Conservation (phyloP, 2,888 invertebrate genomes). For the Acholoe squamosa region DNA sequence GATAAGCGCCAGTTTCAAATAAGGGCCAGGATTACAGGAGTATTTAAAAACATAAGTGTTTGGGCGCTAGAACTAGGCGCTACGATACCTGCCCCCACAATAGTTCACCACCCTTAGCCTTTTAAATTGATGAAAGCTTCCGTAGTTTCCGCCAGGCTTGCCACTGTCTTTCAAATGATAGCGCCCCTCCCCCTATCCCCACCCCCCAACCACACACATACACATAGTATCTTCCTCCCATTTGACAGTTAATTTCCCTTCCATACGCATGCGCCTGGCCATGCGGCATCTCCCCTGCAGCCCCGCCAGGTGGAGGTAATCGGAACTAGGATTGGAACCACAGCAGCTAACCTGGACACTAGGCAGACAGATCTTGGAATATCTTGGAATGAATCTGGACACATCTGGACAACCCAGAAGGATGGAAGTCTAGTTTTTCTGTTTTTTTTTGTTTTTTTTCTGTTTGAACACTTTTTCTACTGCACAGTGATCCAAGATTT, state of each 20-base stretch:
- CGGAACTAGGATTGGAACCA: not conserved
- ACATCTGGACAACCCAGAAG: not conserved
- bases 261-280: not conserved
- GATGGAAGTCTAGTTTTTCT: too few species aligned
- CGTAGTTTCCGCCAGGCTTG: not conserved
- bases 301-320: not conserved
- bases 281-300: not conserved
- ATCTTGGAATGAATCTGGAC: not conserved
- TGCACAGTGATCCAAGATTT: too few species aligned
- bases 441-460: too few species aligned
- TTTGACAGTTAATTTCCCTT: constrained; percentile 36
- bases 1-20: too few species aligned
- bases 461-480: too few species aligned
- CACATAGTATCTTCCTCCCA: not conserved
- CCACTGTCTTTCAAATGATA: not conserved
- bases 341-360: not conserved
- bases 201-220: not conserved
- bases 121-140: constrained; percentile 35
- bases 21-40: too few species aligned
- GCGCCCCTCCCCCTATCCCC: not conserved
- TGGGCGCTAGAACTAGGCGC: too few species aligned
- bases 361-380: not conserved
- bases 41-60: too few species aligned
- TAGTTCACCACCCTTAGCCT: not conserved
- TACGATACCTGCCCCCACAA: not conserved